Evolutionary conservation across 2,888 invertebrate species (phyloP).

Genomic region (Cephus runcator): DNA sequence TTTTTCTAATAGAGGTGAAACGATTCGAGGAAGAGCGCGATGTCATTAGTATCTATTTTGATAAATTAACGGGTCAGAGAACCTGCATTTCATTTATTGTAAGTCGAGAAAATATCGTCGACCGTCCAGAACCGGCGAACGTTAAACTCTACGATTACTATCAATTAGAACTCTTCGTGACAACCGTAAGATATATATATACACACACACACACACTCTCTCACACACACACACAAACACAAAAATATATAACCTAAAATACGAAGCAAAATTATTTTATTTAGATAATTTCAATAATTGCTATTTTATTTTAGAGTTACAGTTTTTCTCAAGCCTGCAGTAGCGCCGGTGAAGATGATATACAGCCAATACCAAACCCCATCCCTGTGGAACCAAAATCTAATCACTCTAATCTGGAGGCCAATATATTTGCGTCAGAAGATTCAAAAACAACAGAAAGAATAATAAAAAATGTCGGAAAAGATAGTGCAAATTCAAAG

Average conservation of each 20-base stretch:
- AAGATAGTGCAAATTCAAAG: conserved; percentile 23
- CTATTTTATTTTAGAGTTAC: conserved; percentile 47
- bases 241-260: background rate
- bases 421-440: background rate
- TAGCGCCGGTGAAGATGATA: conserved; percentile 40
- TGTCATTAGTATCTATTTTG: conserved; percentile 68
- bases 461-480: background rate
- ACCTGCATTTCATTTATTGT: conserved; percentile 67
- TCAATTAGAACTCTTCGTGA: conserved; percentile 68
- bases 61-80: conserved; percentile 65
- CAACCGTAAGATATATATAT: conserved; percentile 64
- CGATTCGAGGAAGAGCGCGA: conserved; percentile 68
- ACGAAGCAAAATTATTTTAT: background rate
- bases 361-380: conserved; percentile 32
- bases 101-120: conserved; percentile 65
- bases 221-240: no score
- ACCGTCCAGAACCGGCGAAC: conserved; percentile 68
- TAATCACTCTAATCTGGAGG: background rate
- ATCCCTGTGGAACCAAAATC: conserved; percentile 29
- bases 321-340: conserved; percentile 51
- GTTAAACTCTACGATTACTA: conserved; percentile 75
- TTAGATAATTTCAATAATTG: background rate
- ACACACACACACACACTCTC: no score
- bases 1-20: conserved; percentile 62
- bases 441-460: background rate